A percentile compares a stretch with the other conserved stretches of the same genome.
Conservation (phyloP, 2,888 invertebrate genomes). For the Steinernema carpocapsae region DNA sequence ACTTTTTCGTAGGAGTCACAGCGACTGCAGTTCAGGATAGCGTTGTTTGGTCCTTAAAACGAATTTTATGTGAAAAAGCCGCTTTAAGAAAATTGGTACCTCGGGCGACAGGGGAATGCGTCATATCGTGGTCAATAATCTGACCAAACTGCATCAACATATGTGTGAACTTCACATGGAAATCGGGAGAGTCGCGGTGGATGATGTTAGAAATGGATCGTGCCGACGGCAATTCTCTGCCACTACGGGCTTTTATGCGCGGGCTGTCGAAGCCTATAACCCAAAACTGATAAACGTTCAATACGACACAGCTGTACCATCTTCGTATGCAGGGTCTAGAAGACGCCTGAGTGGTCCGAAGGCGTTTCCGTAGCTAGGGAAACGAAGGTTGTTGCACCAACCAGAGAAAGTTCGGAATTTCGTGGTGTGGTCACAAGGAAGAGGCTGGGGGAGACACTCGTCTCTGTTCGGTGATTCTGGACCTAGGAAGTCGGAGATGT, state of each 20-base stretch:
- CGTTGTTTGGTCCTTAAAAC: slow-evolving; percentile 60
- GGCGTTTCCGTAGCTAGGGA: slow-evolving; percentile 64
- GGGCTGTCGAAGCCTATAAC: slow-evolving; percentile 64
- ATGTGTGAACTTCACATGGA: slow-evolving; percentile 67
- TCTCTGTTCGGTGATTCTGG: slow-evolving; percentile 42
- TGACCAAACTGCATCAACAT: slow-evolving; percentile 89
- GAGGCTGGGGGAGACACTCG: slow-evolving; percentile 65
- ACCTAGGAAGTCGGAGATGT: slow-evolving; percentile 60
- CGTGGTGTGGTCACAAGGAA: slow-evolving; percentile 68
- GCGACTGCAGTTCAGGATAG: slow-evolving; percentile 71
- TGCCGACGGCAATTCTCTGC: slow-evolving; percentile 63
- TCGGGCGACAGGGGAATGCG: slow-evolving; percentile 83
- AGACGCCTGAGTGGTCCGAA: slow-evolving; percentile 63
- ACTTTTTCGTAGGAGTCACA: slow-evolving; percentile 87
- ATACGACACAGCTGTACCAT: slow-evolving; percentile 73
- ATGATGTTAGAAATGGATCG: slow-evolving; percentile 59
- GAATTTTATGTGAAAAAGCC: not conserved
- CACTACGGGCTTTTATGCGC: slow-evolving; percentile 52
- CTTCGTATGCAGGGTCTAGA: slow-evolving; percentile 78
- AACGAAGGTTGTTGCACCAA: slow-evolving; percentile 81
- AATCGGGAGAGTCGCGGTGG: slow-evolving; percentile 56
- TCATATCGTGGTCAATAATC: slow-evolving; percentile 90
- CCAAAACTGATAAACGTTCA: not conserved
- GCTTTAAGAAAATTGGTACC: slow-evolving; percentile 65
- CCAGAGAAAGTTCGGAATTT: slow-evolving; percentile 81